Evolutionary conservation across 2,797 vertebrate genomes (phyloP).

Genomic region (Picus viridis): DNA sequence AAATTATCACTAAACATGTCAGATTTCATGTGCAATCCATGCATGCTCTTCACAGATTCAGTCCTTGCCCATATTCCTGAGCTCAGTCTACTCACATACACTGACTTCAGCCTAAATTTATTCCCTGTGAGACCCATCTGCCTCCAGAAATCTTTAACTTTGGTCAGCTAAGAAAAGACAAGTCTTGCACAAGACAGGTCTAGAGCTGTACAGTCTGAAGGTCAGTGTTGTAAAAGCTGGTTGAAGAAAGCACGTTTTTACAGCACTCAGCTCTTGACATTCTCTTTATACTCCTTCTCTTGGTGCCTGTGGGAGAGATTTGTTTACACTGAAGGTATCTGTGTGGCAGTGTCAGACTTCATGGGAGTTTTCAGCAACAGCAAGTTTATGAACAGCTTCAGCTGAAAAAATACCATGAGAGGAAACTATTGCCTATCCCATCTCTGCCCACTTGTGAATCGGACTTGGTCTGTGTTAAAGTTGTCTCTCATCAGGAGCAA

Average conservation of each 20-base stretch:
- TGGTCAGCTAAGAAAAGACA: not conserved
- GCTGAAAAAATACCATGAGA: not conserved
- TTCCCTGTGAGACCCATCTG: not conserved
- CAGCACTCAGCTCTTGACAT: not conserved
- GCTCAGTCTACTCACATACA: not conserved
- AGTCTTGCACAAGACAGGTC: not conserved
- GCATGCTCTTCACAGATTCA: not conserved
- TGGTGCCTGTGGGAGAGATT: not conserved
- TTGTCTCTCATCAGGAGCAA: not conserved
- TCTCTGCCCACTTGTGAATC: not conserved
- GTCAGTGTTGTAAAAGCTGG: not conserved
- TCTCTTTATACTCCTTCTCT: not conserved
- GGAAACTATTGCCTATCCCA: not conserved
- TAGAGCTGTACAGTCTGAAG: not conserved
- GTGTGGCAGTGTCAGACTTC: not conserved
- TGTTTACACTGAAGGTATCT: not conserved
- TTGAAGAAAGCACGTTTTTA: not conserved
- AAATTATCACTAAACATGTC: not conserved
- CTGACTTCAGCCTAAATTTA: conserved; percentile 2
- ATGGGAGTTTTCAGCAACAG: not conserved
- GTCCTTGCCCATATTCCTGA: not conserved
- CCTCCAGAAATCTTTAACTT: conserved; percentile 1
- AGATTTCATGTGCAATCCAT: not conserved
- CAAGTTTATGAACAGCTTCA: not conserved
- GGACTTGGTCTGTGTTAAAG: not conserved